Evolutionary conservation across 2,113 vertebrate genomes (phyloP).

Genomic region (Litocranius walleri): DNA sequence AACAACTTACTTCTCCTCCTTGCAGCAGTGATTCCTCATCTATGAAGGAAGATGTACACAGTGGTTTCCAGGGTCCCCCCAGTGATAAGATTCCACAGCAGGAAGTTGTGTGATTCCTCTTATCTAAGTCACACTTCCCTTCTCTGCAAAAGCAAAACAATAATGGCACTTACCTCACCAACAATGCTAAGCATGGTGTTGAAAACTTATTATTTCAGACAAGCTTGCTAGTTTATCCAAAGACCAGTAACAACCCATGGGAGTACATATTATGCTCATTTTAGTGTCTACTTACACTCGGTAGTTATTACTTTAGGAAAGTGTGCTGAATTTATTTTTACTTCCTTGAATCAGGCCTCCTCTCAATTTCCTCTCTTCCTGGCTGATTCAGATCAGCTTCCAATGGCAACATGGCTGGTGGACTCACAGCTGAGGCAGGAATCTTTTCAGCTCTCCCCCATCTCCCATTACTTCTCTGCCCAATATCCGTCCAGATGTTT

Average conservation of each 20-base stretch:
- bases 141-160: not conserved
- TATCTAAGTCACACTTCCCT: not conserved
- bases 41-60: not conserved
- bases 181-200: not conserved
- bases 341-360: not conserved
- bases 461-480: not conserved
- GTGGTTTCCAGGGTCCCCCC: not conserved
- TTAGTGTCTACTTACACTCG: not conserved
- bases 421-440: not conserved
- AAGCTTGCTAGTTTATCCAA: not conserved
- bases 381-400: not conserved
- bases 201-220: not conserved
- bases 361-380: not conserved
- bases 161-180: not conserved
- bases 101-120: not conserved
- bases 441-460: not conserved
- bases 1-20: not conserved
- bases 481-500: not conserved
- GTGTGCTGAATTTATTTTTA: slow-evolving; percentile 16
- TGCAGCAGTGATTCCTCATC: not conserved
- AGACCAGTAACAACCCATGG: not conserved
- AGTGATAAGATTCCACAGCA: not conserved
- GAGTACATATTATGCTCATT: not conserved
- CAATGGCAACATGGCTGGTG: not conserved
- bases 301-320: not conserved